Percentiles rank a stretch among this genome's conserved stretches.
Evolutionary conservation across 2,888 invertebrate species (phyloP).

Genomic region (Mermis nigrescens): DNA sequence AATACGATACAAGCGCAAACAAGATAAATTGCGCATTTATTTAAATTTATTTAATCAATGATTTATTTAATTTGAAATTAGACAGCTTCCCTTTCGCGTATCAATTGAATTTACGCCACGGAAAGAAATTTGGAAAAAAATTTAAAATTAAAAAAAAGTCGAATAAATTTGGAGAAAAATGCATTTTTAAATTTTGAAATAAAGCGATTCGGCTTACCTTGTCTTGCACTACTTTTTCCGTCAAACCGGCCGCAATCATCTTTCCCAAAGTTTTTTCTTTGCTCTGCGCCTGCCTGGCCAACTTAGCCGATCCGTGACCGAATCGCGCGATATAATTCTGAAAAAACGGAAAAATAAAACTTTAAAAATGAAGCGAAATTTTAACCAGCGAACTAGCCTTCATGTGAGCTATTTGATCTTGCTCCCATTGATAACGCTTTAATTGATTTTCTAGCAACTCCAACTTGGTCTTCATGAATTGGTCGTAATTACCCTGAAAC

Average conservation of each 20-base stretch:
- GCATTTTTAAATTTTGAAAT: background rate
- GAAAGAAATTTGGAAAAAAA: background rate
- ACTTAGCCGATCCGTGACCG: constrained; percentile 94
- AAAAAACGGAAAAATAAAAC: constrained; percentile 13
- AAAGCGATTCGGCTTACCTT: constrained; percentile 39
- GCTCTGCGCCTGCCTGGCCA: constrained; percentile 94
- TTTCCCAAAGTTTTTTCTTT: constrained; percentile 97
- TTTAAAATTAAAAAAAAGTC: background rate
- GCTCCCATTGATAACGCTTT: constrained; percentile 99
- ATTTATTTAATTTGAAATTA: background rate
- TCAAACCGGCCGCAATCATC: constrained; percentile 93
- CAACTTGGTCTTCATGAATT: constrained; percentile 73
- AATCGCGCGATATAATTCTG: constrained; percentile 94
- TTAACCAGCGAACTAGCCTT: constrained; percentile 44
- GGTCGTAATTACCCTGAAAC: constrained; percentile 78
- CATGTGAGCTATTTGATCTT: constrained; percentile 96
- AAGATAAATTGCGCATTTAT: background rate
- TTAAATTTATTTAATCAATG: background rate
- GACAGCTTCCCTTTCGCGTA: too few relatives aligned
- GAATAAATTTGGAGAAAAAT: too few relatives aligned
- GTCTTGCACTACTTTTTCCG: constrained; percentile 73
- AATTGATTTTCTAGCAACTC: constrained; percentile 92
- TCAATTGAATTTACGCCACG: too few relatives aligned
- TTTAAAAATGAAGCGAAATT: background rate
- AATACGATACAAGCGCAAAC: background rate